Conservation (phyloP, 2,888 invertebrate genomes). For the Mimachlamys varia region DNA sequence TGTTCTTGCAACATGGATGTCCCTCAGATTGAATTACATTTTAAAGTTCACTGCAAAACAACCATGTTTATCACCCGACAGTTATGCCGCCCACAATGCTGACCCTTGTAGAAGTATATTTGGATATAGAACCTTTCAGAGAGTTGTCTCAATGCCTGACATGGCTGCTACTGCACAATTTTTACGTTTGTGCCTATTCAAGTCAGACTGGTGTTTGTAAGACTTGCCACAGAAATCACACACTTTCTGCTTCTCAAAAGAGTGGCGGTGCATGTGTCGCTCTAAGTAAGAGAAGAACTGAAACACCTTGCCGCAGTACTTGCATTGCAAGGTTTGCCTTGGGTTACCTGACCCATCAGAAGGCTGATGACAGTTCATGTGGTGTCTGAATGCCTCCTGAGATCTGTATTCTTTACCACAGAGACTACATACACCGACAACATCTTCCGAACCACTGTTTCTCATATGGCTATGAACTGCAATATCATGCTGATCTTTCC, state of each 20-base stretch:
- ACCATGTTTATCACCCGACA: too few relatives aligned
- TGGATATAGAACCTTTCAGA: neutral
- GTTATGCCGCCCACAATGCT: too few relatives aligned
- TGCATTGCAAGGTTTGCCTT: neutral
- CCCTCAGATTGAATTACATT: too few relatives aligned
- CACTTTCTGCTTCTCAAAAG: conserved; percentile 36
- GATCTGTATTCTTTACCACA: conserved; percentile 7
- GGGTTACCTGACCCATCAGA: neutral
- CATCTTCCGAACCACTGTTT: neutral
- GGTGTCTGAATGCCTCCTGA: neutral
- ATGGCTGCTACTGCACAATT: neutral
- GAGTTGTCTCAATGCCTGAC: neutral
- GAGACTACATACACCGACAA: neutral
- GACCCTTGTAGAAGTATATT: too few relatives aligned
- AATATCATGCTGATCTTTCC: neutral
- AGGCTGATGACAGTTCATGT: neutral
- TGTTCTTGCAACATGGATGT: neutral
- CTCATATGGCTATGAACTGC: neutral
- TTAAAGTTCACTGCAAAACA: too few relatives aligned
- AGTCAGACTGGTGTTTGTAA: conserved; percentile 40
- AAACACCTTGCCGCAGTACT: conserved; percentile 46
- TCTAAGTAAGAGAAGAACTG: conserved; percentile 39
- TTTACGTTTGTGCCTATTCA: neutral
- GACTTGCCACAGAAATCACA: conserved; percentile 41
- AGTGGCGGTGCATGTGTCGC: conserved; percentile 46